Percentiles rank a stretch among this genome's conserved stretches.
phyloP scores from a whole-genome alignment of 1,140 invertebrate genomes.

The Teleogryllus occipitalis region DNA sequence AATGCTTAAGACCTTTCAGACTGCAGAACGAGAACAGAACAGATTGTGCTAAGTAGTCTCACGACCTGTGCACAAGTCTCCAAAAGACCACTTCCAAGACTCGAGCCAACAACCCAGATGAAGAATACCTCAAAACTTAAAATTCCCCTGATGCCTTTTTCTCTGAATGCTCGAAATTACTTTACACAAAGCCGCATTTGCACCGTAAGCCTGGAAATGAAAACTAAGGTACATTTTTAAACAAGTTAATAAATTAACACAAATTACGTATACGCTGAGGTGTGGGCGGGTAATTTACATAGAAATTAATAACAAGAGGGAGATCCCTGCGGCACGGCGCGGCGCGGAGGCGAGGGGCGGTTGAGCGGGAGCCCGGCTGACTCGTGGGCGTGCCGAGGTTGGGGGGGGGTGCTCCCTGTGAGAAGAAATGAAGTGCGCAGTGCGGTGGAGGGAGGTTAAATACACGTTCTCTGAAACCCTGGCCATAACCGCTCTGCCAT shows the following conservation, averaged over 20 bases:
- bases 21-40: too few species aligned
- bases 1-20: too few species aligned
- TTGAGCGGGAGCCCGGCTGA: too few species aligned
- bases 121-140: too few species aligned
- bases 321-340: background rate
- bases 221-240: background rate
- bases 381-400: too few species aligned
- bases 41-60: too few species aligned
- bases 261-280: background rate
- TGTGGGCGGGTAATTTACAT: background rate
- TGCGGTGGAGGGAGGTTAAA: background rate
- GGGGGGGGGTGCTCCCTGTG: background rate
- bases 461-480: too few species aligned
- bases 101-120: too few species aligned
- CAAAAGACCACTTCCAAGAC: too few species aligned
- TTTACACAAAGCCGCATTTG: background rate
- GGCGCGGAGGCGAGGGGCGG: background rate
- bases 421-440: background rate
- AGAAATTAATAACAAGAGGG: background rate
- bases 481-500: too few species aligned
- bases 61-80: too few species aligned
- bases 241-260: slow-evolving; percentile 6
- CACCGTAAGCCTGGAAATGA: background rate
- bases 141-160: background rate
- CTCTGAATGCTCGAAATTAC: background rate